Conservation (phyloP, 2,113 vertebrate species). For the Cavia porcellus region DNA sequence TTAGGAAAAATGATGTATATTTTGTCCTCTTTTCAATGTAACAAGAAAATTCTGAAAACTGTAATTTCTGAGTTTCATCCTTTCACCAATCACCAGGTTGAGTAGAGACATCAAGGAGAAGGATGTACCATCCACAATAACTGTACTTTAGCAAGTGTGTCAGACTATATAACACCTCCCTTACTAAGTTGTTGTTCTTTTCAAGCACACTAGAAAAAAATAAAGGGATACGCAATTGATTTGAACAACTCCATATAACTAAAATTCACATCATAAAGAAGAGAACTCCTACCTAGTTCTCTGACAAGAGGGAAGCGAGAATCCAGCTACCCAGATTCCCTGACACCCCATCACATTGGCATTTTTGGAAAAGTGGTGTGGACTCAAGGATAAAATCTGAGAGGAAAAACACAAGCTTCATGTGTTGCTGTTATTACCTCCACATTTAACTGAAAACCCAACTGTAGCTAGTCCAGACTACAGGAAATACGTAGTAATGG, state of each 20-base stretch:
- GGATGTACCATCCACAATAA: background rate
- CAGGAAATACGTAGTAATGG: background rate
- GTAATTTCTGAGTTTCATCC: background rate
- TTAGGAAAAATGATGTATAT: background rate
- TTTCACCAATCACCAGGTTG: background rate
- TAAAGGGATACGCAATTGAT: background rate
- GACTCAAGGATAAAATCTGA: background rate
- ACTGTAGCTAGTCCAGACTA: background rate
- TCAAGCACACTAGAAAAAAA: background rate
- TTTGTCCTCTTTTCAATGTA: background rate
- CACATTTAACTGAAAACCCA: background rate
- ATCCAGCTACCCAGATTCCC: background rate
- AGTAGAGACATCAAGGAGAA: background rate
- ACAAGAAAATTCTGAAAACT: background rate
- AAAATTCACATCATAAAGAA: background rate
- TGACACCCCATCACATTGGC: background rate
- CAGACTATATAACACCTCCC: background rate
- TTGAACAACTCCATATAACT: background rate
- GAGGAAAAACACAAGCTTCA: background rate
- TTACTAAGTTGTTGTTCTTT: background rate
- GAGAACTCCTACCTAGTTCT: background rate
- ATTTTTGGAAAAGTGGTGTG: background rate
- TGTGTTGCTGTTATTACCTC: background rate
- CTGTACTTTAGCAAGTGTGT: background rate
- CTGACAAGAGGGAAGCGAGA: background rate